Evolutionary conservation across 2,113 vertebrate genomes (phyloP).

Genomic region (Stomatorhinus ivindoensis): DNA sequence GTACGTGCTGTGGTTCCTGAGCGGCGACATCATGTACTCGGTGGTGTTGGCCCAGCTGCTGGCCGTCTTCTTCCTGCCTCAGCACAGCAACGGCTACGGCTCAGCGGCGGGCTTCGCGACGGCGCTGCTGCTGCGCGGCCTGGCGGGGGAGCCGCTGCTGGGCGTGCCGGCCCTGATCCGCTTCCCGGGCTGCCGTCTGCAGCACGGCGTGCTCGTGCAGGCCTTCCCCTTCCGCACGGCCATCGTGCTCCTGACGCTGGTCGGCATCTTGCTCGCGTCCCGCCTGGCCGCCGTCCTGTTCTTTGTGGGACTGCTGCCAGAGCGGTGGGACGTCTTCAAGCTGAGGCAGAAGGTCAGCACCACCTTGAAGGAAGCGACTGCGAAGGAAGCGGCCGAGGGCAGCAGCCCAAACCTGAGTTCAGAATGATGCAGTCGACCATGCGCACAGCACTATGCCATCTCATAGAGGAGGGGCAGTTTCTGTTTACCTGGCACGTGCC

Average conservation of each 20-base stretch:
- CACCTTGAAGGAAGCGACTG: not conserved
- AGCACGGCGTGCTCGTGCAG: constrained; percentile 16
- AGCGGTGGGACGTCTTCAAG: constrained; percentile 5
- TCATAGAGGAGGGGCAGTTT: not conserved
- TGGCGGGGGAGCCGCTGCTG: constrained; percentile 28
- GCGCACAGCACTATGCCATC: not conserved
- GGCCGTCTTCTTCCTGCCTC: constrained; percentile 52
- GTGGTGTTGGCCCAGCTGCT: constrained; percentile 62
- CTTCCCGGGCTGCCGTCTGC: constrained; percentile 31
- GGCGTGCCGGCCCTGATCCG: constrained; percentile 29
- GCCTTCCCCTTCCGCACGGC: constrained; percentile 34
- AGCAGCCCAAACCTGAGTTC: not conserved
- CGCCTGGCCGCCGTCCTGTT: not conserved
- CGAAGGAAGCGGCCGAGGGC: not conserved
- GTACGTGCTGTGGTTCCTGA: constrained; percentile 58
- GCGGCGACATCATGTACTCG: constrained; percentile 59
- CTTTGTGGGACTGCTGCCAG: not conserved
- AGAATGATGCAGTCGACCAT: not conserved
- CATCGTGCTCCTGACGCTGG: constrained; percentile 24
- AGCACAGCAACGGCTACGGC: constrained; percentile 50
- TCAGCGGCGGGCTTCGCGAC: constrained; percentile 45
- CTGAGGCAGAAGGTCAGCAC: not conserved
- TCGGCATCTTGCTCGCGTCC: constrained; percentile 11
- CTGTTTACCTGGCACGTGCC: not conserved
- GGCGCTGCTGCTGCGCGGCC: constrained; percentile 22